Evolutionary conservation across 2,797 vertebrate genomes (phyloP).

Genomic region (Podargus strigoides): DNA sequence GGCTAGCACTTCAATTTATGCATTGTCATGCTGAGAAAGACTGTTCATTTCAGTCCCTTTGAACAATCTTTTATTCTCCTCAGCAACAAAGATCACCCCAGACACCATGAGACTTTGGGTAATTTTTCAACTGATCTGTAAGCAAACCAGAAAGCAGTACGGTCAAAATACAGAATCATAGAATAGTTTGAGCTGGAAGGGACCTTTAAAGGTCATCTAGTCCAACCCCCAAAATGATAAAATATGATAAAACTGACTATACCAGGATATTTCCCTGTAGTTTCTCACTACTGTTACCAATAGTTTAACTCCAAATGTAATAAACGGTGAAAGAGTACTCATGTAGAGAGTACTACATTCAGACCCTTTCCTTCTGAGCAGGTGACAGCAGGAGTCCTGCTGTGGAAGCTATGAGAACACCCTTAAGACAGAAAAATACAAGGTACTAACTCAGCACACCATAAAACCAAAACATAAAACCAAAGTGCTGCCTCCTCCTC

Average conservation of each 20-base stretch:
- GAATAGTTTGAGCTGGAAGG: not conserved
- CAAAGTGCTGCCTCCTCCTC: not conserved
- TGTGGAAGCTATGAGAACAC: not conserved
- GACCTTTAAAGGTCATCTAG: not conserved
- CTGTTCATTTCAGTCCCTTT: not conserved
- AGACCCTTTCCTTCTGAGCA: not conserved
- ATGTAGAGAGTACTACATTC: not conserved
- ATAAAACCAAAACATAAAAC: not conserved
- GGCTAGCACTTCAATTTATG: not conserved
- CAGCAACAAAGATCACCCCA: not conserved
- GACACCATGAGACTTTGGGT: not conserved
- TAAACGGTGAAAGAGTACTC: not conserved
- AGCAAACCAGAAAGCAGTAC: not conserved
- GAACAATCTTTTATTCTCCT: constrained; percentile 21
- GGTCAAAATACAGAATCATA: not conserved
- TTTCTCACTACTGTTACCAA: not conserved
- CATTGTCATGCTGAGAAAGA: not conserved
- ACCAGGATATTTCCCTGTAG: not conserved
- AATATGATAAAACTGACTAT: not conserved
- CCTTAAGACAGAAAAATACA: not conserved
- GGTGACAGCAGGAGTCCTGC: not conserved
- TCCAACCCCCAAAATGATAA: not conserved
- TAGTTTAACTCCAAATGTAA: not conserved
- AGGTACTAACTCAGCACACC: not conserved
- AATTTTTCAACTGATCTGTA: not conserved